Evolutionary conservation across 2,797 vertebrate species (phyloP).

Genomic region (Pseudopleuronectes americanus): DNA sequence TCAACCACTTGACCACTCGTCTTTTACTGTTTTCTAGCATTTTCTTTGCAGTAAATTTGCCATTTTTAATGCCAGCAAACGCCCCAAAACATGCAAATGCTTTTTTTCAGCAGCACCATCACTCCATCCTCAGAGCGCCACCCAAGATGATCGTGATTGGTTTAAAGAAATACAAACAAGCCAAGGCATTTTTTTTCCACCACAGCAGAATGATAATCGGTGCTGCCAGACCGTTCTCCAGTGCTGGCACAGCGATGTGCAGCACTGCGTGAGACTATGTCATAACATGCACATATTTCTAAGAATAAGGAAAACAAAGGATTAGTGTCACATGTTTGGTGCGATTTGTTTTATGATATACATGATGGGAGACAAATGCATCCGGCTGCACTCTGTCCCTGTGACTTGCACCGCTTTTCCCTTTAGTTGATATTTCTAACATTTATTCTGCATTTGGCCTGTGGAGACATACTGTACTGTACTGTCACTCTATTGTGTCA

Average conservation of each 20-base stretch:
- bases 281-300: neutral
- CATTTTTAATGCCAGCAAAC: neutral
- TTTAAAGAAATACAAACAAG: too few relatives aligned
- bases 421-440: slow-evolving; percentile 21
- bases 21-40: too few relatives aligned
- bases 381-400: neutral
- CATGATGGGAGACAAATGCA: slow-evolving; percentile 27
- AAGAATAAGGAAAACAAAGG: slow-evolving; percentile 18
- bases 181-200: neutral
- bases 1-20: too few relatives aligned
- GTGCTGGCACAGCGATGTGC: neutral
- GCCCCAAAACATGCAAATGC: neutral
- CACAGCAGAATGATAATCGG: neutral
- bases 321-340: slow-evolving; percentile 6
- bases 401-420: neutral
- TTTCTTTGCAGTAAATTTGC: too few relatives aligned
- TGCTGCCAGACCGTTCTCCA: neutral
- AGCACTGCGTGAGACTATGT: neutral
- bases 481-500: slow-evolving; percentile 46
- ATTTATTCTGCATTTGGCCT: slow-evolving; percentile 28
- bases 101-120: neutral
- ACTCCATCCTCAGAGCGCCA: neutral
- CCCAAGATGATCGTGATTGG: neutral
- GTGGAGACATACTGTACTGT: slow-evolving; percentile 30
- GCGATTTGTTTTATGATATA: neutral